Evolutionary conservation across 2,888 invertebrate genomes (phyloP).

Genomic region (Mythimna vitellina): DNA sequence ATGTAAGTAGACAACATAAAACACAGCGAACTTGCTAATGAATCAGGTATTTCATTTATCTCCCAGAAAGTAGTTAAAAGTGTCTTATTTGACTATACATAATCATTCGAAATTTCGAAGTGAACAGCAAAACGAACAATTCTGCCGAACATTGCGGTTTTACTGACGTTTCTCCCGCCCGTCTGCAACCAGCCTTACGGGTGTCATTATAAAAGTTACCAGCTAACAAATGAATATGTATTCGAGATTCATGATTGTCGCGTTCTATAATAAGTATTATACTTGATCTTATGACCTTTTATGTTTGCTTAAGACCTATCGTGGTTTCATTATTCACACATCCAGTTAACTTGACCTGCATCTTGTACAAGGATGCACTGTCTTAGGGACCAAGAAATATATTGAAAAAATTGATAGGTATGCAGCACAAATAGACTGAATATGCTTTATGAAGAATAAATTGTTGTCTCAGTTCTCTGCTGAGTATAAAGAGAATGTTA

Average conservation of each 20-base stretch:
- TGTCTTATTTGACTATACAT: too few species aligned
- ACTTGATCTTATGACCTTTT: slow-evolving; percentile 59
- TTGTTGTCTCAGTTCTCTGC: slow-evolving; percentile 7
- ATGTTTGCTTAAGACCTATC: slow-evolving; percentile 27
- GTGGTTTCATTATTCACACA: slow-evolving; percentile 29
- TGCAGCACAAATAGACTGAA: not conserved
- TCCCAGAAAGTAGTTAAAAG: not conserved
- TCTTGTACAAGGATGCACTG: slow-evolving; percentile 10
- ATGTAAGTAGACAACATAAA: not conserved
- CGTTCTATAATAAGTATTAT: slow-evolving; percentile 50
- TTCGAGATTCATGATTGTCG: slow-evolving; percentile 44
- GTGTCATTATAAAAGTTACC: slow-evolving; percentile 38
- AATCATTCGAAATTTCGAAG: not conserved
- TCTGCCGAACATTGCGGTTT: not conserved
- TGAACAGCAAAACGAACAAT: not conserved
- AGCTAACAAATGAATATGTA: slow-evolving; percentile 55
- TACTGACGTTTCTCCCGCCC: not conserved
- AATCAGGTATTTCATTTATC: not conserved
- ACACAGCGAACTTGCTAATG: not conserved
- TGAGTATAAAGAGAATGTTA: not conserved
- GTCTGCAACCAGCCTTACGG: slow-evolving; percentile 21
- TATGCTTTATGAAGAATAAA: not conserved
- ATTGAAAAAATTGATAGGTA: not conserved
- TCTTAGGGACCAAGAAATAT: slow-evolving; percentile 1
- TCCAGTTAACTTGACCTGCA: slow-evolving; percentile 21